These are phyloP conservation scores for Silurus aristotelis DNA, from an alignment of 2,797 vertebrate species.

Conservation along the genomic window DNA sequence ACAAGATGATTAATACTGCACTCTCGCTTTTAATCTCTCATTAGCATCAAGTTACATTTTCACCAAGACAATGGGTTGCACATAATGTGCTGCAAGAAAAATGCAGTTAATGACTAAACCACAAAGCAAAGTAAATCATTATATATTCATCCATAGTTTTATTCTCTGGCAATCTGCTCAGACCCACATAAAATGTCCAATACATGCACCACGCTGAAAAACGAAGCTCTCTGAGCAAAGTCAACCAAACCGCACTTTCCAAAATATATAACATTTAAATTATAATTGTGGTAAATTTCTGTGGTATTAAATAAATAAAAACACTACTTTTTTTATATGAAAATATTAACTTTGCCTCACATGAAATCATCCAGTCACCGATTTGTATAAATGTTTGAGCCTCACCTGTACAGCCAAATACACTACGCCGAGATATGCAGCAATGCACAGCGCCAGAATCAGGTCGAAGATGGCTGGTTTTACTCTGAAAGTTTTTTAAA, in stretches of 20 bases:
- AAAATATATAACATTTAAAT: background rate
- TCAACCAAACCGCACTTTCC: background rate
- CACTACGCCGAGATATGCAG: constrained; percentile 90
- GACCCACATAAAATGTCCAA: background rate
- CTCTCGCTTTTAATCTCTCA: background rate
- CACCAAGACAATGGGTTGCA: background rate
- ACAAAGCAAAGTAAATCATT: background rate
- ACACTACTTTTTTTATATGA: background rate
- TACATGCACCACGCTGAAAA: background rate
- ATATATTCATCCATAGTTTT: background rate
- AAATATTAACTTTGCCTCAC: background rate
- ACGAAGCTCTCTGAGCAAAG: background rate
- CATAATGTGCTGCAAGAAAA: background rate
- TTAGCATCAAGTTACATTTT: background rate
- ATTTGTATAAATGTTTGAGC: background rate
- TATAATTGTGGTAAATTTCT: background rate
- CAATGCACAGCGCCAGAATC: constrained; percentile 92
- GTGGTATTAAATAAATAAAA: background rate
- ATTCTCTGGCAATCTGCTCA: background rate
- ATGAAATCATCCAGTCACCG: background rate
- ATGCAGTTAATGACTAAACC: background rate
- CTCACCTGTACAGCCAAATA: constrained; percentile 93
- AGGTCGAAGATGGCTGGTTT: constrained; percentile 98
- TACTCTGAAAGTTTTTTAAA: constrained; percentile 75
- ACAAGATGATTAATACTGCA: background rate